Conservation (phyloP, 2,113 vertebrate species). For the Pseudorectes ferrugineus region DNA sequence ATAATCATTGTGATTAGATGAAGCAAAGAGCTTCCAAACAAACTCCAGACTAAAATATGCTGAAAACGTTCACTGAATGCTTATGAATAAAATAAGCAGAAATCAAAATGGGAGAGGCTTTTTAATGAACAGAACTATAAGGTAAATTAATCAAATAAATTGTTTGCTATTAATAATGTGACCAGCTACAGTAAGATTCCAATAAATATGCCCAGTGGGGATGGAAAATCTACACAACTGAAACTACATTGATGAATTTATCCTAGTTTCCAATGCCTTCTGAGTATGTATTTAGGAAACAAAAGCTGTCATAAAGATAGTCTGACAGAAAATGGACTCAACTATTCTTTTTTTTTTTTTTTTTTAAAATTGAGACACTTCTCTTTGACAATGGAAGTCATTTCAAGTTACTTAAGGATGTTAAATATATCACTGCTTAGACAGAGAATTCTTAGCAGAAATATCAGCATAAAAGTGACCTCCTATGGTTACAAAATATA, state of each 20-base stretch:
- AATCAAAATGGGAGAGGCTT: neutral
- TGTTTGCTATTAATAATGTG: slow-evolving; percentile 23
- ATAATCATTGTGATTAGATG: neutral
- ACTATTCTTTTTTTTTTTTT: neutral
- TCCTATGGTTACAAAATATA: neutral
- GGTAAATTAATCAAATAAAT: slow-evolving; percentile 41
- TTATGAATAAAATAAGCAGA: neutral
- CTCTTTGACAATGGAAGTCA: neutral
- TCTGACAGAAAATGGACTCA: neutral
- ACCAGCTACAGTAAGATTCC: neutral
- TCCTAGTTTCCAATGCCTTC: neutral
- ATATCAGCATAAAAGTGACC: neutral
- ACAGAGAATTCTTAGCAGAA: neutral
- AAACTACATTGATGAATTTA: slow-evolving; percentile 36
- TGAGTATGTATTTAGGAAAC: neutral
- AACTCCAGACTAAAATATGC: neutral
- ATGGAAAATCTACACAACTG: slow-evolving; percentile 3
- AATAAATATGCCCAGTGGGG: slow-evolving; percentile 3
- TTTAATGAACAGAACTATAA: neutral
- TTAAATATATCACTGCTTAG: neutral
- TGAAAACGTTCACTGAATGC: neutral
- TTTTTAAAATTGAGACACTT: neutral
- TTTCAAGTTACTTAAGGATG: neutral
- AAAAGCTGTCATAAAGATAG: neutral
- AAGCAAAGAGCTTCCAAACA: neutral